Base-by-base conservation (phyloP, 2,888 invertebrate species). In the Lasioglossum pauxillum region DNA sequence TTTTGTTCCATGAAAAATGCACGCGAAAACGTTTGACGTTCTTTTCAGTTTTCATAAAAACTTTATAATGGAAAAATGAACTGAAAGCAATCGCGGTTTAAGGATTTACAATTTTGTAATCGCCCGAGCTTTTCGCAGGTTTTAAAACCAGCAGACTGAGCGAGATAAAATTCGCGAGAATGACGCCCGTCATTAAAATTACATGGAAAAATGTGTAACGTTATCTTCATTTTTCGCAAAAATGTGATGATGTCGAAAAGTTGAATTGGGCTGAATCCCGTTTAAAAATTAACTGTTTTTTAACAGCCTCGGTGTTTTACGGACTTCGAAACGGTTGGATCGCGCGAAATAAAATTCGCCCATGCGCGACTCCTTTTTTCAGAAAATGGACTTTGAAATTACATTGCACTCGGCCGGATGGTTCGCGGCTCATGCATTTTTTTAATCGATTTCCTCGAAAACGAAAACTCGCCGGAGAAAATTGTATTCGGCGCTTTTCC, bases 361-460 rank as follows among this genome's bases (percentile, higher is more conserved):
- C n/a, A n/a, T 8, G 14, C n/a, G 71, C 0, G 72, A 44, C 44
- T 44, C 16, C n/a, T 23, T 72, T 44, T n/a, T 44, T 8, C 44
- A n/a, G 72, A 27, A 72, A 72, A 72, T 72, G n/a, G 72, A 72
- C 44, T 41, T 72, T 44, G 44, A 16, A 72, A 44, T 72, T 44
- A 72, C 72, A 69, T 27, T 16, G 44, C 72, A 41, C n/a, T 38
- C 44, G 44, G 5, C 14, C 44, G 72, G n/a, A 23, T 23, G 38
- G 44, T 16, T 53, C 10, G 53, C 10, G 14, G 72, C 72, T 72
- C 44, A 27, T 44, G 44, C 44, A 72, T 72, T 72, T 72, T 72
- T 72, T 38, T 14, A 72, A 44, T 44, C 72, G 44, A 72, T 72
- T 44, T 41, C 23, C 72, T 44, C 72, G 72, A 44, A 44, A 72